Evolutionary conservation across 2,797 vertebrate species (phyloP).

Genomic region (Sebastes cheni): DNA sequence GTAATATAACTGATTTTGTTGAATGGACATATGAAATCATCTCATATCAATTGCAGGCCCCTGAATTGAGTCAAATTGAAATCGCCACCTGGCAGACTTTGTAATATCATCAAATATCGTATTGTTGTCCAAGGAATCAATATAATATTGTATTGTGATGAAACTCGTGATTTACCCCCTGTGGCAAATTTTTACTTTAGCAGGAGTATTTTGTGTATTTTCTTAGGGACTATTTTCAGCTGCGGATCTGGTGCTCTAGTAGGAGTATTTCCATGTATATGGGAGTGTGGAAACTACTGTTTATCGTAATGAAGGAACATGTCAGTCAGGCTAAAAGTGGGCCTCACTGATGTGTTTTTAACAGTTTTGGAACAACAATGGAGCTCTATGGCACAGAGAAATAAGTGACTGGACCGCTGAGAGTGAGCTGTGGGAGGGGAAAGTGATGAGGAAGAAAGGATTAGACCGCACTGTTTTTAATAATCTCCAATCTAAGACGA

Average conservation of each 20-base stretch:
- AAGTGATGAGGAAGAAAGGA: conserved; percentile 27
- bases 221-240: not conserved
- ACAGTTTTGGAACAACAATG: not conserved
- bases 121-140: too few species aligned
- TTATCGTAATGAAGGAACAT: not conserved
- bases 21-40: not conserved
- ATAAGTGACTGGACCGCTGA: conserved; percentile 5
- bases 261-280: not conserved
- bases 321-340: not conserved
- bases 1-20: not conserved
- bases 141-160: too few species aligned
- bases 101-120: too few species aligned
- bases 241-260: not conserved
- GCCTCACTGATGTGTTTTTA: not conserved
- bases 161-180: too few species aligned
- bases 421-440: not conserved
- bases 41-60: not conserved
- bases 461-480: conserved; percentile 49
- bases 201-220: not conserved
- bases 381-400: not conserved
- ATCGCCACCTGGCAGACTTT: too few species aligned
- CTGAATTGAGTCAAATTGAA: not conserved
- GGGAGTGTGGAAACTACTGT: not conserved
- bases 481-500: conserved; percentile 59
- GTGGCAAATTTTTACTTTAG: too few species aligned